phyloP scores from a whole-genome alignment of 2,113 vertebrate genomes.

The Alethe castanea region DNA sequence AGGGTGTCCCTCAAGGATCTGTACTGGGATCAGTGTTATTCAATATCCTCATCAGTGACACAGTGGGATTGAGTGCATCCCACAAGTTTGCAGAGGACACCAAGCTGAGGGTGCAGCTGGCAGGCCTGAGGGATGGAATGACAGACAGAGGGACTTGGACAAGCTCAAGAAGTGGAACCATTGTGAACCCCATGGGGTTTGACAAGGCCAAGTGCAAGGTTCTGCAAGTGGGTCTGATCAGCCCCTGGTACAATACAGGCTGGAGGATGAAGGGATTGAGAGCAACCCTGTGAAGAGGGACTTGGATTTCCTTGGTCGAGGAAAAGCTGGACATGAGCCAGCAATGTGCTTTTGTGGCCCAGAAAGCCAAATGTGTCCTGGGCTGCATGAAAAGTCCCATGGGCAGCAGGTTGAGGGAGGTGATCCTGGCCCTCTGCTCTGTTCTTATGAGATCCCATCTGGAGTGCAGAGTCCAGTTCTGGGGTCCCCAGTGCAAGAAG shows the following conservation, averaged over 20 bases:
- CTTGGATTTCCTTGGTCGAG: background rate
- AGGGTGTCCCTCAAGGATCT: background rate
- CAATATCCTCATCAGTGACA: background rate
- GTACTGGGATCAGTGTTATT: background rate
- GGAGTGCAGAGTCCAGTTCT: background rate
- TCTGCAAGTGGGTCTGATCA: background rate
- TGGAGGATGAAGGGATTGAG: background rate
- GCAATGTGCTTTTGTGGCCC: background rate
- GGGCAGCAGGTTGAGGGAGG: background rate
- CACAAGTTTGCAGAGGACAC: background rate
- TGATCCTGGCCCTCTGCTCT: background rate
- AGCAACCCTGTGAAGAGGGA: background rate
- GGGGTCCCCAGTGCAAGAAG: background rate
- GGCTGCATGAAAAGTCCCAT: background rate
- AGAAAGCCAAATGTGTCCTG: background rate
- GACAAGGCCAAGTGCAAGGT: background rate
- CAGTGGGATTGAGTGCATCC: background rate
- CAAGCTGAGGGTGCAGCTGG: background rate
- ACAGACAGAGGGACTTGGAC: background rate
- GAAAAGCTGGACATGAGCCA: background rate
- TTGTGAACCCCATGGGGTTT: background rate
- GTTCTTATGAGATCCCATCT: background rate
- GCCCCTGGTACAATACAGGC: background rate
- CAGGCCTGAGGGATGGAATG: background rate
- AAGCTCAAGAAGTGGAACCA: background rate